A percentile compares a stretch with the other conserved stretches of the same genome.
Evolutionary conservation across 1,140 invertebrate species (phyloP).

Genomic region (Drosophila mayri): DNA sequence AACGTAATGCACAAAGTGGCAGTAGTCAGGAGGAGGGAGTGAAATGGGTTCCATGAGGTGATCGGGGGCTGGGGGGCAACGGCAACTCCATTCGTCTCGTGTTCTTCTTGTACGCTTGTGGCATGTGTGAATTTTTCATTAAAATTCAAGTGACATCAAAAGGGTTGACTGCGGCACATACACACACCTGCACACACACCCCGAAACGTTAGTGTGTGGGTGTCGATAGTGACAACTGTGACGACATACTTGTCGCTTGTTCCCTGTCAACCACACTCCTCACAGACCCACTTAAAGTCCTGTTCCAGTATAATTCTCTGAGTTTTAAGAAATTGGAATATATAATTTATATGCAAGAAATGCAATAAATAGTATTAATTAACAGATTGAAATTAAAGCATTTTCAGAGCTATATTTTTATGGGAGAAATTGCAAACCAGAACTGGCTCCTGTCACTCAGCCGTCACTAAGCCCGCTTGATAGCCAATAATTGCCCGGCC

Average conservation of each 20-base stretch:
- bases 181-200: constrained; percentile 7
- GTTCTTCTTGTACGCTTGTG: constrained; percentile 75
- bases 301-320: not conserved
- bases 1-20: constrained; percentile 57
- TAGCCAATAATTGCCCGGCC: constrained; percentile 60
- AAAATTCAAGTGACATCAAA: constrained; percentile 84
- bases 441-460: constrained; percentile 54
- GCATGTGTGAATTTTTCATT: constrained; percentile 84
- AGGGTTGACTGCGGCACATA: constrained; percentile 71
- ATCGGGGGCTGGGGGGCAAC: not conserved
- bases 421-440: not conserved
- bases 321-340: too few relatives aligned
- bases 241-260: constrained; percentile 79
- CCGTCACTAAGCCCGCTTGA: constrained; percentile 49
- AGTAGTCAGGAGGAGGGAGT: not conserved
- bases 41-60: not conserved
- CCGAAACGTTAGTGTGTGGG: constrained; percentile 36
- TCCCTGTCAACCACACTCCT: constrained; percentile 58
- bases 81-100: constrained; percentile 17
- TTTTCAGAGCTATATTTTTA: not conserved
- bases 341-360: not conserved
- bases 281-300: not conserved
- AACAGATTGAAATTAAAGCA: not conserved
- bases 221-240: constrained; percentile 82
- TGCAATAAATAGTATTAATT: too few relatives aligned